Evolutionary conservation across 2,888 invertebrate genomes (phyloP).

Genomic region (Plutella xylostella): DNA sequence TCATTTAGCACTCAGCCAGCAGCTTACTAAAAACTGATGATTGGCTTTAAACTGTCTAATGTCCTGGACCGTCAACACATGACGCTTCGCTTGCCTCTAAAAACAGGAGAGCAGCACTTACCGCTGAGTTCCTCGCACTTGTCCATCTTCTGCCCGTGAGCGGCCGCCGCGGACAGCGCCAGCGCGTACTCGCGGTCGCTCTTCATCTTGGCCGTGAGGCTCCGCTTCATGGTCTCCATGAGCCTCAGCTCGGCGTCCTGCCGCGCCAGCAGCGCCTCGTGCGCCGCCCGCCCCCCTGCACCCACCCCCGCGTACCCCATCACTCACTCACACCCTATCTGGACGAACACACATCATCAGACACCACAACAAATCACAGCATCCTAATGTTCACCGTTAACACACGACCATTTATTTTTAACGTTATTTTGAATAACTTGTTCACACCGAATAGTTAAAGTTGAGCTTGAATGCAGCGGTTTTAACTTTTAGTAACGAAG

Average conservation of each 20-base stretch:
- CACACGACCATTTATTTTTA: too few species aligned
- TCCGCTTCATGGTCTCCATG: slow-evolving; percentile 91
- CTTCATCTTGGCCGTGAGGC: slow-evolving; percentile 88
- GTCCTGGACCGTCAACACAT: too few species aligned
- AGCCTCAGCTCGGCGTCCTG: slow-evolving; percentile 94
- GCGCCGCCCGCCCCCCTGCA: slow-evolving; percentile 89
- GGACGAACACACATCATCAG: slow-evolving; percentile 41
- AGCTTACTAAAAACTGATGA: too few species aligned
- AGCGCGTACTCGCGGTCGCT: slow-evolving; percentile 93
- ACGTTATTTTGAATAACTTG: too few species aligned
- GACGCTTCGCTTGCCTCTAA: too few species aligned
- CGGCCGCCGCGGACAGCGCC: slow-evolving; percentile 82
- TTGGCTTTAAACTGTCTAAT: too few species aligned
- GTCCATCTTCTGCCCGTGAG: slow-evolving; percentile 87
- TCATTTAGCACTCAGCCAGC: too few species aligned
- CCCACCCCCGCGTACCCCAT: slow-evolving; percentile 91
- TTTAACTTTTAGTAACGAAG: too few species aligned
- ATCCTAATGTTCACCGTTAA: slow-evolving; percentile 53
- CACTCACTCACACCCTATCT: slow-evolving; percentile 33
- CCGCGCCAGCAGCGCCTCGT: slow-evolving; percentile 89
- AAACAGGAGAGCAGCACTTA: slow-evolving; percentile 26
- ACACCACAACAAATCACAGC: slow-evolving; percentile 43
- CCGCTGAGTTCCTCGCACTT: slow-evolving; percentile 79
- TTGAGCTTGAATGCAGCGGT: too few species aligned
- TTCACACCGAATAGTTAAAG: too few species aligned